These are phyloP conservation scores for Ylistrum balloti DNA, from an alignment of 1,140 invertebrate species.

Conservation along the genomic window DNA sequence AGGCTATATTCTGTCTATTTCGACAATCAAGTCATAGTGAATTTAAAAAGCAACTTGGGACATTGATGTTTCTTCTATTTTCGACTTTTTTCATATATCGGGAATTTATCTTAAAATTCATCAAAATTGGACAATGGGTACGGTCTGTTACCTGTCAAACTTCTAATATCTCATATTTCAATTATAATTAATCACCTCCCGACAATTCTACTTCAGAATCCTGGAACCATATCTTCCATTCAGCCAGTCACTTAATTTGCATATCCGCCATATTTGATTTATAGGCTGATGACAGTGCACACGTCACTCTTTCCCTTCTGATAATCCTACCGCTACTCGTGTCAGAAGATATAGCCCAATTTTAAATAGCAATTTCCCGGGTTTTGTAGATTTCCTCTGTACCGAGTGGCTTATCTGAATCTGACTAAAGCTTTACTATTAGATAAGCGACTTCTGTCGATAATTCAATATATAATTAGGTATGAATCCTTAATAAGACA, in stretches of 20 bases:
- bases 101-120: conserved; percentile 40
- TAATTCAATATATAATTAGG: background rate
- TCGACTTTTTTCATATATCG: conserved; percentile 27
- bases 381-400: background rate
- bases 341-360: background rate
- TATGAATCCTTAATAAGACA: background rate
- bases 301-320: background rate
- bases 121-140: conserved; percentile 15
- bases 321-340: background rate
- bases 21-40: background rate
- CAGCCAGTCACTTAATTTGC: conserved; percentile 12
- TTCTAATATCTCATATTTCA: conserved; percentile 40
- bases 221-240: conserved; percentile 38
- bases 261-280: conserved; percentile 29
- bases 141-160: conserved; percentile 31
- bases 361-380: conserved; percentile 26
- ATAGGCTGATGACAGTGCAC: background rate
- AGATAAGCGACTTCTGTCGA: background rate
- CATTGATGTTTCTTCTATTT: conserved; percentile 35
- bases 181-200: conserved; percentile 15
- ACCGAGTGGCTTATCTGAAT: conserved; percentile 3
- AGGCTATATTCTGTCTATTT: conserved; percentile 1
- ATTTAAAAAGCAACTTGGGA: conserved; percentile 33
- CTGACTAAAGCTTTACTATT: background rate
- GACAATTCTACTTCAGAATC: conserved; percentile 1